A percentile compares a stretch with the other conserved stretches of the same genome.
These are phyloP conservation scores for Nemopilema nomurai DNA, from an alignment of 30 jellyfish, hydroid and myxozoan species.

Conservation along the genomic window DNA sequence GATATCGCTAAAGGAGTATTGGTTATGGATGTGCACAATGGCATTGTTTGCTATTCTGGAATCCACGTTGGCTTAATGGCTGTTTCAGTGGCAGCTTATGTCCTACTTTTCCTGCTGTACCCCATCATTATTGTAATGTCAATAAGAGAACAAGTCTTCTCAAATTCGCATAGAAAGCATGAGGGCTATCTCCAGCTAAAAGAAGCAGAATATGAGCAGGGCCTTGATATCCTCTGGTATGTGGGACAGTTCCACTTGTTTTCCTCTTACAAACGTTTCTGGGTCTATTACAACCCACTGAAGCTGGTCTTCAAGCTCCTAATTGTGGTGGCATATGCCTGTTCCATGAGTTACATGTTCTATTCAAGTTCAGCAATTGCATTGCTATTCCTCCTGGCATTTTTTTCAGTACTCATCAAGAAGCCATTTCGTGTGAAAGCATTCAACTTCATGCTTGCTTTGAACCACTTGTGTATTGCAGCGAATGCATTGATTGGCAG, in stretches of 20 bases:
- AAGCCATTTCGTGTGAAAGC: constrained; percentile 89
- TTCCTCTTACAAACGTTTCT: constrained; percentile 82
- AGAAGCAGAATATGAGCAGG: constrained; percentile 97
- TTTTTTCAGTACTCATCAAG: constrained; percentile 44
- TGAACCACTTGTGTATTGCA: constrained; percentile 66
- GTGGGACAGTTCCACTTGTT: constrained; percentile 89
- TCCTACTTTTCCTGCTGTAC: constrained; percentile 62
- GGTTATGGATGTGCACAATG: constrained; percentile 93
- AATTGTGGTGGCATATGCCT: constrained; percentile 70
- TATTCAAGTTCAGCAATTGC: constrained; percentile 84
- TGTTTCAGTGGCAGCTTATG: constrained; percentile 50
- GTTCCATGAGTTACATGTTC: constrained; percentile 75
- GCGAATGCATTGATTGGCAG: constrained; percentile 85
- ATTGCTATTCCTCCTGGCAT: constrained; percentile 70
- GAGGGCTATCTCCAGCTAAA: constrained; percentile 92
- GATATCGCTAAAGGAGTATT: neutral
- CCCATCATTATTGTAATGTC: constrained; percentile 60
- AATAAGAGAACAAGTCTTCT: constrained; percentile 76
- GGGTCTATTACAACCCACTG: constrained; percentile 89
- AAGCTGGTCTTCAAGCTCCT: constrained; percentile 78
- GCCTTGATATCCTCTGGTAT: constrained; percentile 89
- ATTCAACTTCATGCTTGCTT: constrained; percentile 72
- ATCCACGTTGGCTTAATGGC: constrained; percentile 72
- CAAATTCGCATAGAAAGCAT: constrained; percentile 67
- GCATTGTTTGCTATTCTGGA: constrained; percentile 56